Percentiles rank a stretch among this genome's conserved stretches.
These are phyloP conservation scores for Masnerella sp. DNA, from an alignment of 2,888 invertebrate species.

Conservation along the genomic window DNA sequence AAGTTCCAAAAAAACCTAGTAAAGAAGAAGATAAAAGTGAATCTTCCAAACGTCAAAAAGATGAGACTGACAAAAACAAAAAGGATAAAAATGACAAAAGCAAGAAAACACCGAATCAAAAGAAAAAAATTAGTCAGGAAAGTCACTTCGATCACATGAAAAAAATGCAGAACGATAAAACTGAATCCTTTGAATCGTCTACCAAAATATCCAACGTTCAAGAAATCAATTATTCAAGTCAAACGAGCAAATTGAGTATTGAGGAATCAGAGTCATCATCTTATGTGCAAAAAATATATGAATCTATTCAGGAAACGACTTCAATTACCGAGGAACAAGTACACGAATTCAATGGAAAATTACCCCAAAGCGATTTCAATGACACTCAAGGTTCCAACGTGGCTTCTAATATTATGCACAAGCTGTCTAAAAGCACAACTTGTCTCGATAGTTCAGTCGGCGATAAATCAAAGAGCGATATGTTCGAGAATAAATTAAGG, in stretches of 20 bases:
- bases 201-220: conserved; percentile 47
- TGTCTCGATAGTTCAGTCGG: conserved; percentile 11
- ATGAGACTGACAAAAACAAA: conserved; percentile 6
- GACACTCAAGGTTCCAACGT: neutral
- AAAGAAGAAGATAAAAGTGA: conserved; percentile 66
- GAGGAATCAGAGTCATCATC: conserved; percentile 68
- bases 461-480: conserved; percentile 42
- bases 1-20: conserved; percentile 52
- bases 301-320: conserved; percentile 70
- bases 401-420: conserved; percentile 11
- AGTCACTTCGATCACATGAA: conserved; percentile 12
- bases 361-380: neutral
- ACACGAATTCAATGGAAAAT: conserved; percentile 59
- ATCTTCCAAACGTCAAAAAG: conserved; percentile 64
- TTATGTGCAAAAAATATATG: conserved; percentile 70
- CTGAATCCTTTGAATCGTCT: conserved; percentile 38
- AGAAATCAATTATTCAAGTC: conserved; percentile 65
- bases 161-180: conserved; percentile 28
- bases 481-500: conserved; percentile 63
- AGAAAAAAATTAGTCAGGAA: no score
- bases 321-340: conserved; percentile 69
- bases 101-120: no score
- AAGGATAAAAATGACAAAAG: neutral
- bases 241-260: conserved; percentile 64
- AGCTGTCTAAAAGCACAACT: conserved; percentile 37